phyloP scores from a whole-genome alignment of 92 coral and sea anemone genomes.

The Montipora capitata region DNA sequence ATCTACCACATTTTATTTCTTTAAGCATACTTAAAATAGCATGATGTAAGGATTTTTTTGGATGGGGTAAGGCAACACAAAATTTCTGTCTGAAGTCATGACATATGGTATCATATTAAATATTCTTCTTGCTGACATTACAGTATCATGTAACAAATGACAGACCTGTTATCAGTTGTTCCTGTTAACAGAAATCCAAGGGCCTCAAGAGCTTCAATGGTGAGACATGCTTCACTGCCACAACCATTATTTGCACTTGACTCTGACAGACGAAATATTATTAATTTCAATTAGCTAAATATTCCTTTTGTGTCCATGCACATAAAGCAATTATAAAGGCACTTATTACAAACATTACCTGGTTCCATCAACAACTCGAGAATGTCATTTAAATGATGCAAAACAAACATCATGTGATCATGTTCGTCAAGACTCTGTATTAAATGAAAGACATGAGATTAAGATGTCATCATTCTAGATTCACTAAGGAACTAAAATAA shows the following conservation, averaged over 20 bases:
- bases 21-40: too few relatives aligned
- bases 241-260: slow-evolving; percentile 66
- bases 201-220: slow-evolving; percentile 96
- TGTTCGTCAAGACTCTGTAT: slow-evolving; percentile 96
- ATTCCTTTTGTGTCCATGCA: background rate
- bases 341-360: slow-evolving; percentile 51
- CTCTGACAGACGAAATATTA: slow-evolving; percentile 14
- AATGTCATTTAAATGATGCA: slow-evolving; percentile 97
- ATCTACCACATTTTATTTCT: too few relatives aligned
- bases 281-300: background rate
- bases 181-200: slow-evolving; percentile 95
- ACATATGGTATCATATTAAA: too few relatives aligned
- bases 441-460: background rate
- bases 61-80: too few relatives aligned
- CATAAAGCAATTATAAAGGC: background rate
- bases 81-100: too few relatives aligned
- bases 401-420: slow-evolving; percentile 97
- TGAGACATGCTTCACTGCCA: slow-evolving; percentile 85
- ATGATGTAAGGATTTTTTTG: too few relatives aligned
- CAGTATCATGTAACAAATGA: too few relatives aligned
- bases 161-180: slow-evolving; percentile 83
- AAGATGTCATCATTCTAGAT: background rate
- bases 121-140: too few relatives aligned
- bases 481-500: too few relatives aligned
- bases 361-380: slow-evolving; percentile 95